These are phyloP conservation scores for Crenichthys baileyi DNA, from an alignment of 2,797 vertebrate genomes.

Conservation along the genomic window DNA sequence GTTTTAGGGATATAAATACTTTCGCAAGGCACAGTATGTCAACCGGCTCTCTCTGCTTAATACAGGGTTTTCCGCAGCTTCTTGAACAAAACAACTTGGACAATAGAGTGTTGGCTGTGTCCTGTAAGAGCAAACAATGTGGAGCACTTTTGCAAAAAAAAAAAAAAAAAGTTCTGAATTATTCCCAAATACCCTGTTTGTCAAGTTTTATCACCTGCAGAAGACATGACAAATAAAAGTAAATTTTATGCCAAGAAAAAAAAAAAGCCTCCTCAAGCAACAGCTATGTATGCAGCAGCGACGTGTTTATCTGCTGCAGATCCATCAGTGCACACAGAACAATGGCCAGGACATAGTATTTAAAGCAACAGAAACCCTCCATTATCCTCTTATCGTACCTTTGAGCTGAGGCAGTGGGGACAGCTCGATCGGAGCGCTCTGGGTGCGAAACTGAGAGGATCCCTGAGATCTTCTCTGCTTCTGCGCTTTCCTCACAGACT, in stretches of 20 bases:
- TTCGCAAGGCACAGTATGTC: not conserved
- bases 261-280: not conserved
- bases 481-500: constrained; percentile 96
- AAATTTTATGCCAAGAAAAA: not conserved
- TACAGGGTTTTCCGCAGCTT: not conserved
- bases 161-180: not conserved
- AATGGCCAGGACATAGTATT: constrained; percentile 40
- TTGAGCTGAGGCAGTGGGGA: constrained; percentile 92
- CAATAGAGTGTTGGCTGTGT: too few species aligned
- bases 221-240: not conserved
- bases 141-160: not conserved
- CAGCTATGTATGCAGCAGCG: not conserved
- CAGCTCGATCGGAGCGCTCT: constrained; percentile 88
- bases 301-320: constrained; percentile 7
- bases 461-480: constrained; percentile 92
- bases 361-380: constrained; percentile 48
- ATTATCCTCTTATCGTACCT: constrained; percentile 84
- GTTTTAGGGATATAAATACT: not conserved
- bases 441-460: constrained; percentile 94
- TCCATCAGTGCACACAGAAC: constrained; percentile 11
- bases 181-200: not conserved
- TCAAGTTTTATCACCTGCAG: not conserved
- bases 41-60: too few species aligned
- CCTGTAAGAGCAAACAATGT: not conserved
- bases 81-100: too few species aligned